Evolutionary conservation across 2,113 vertebrate genomes (phyloP).

Genomic region (Tretioscincus oriximinensis): DNA sequence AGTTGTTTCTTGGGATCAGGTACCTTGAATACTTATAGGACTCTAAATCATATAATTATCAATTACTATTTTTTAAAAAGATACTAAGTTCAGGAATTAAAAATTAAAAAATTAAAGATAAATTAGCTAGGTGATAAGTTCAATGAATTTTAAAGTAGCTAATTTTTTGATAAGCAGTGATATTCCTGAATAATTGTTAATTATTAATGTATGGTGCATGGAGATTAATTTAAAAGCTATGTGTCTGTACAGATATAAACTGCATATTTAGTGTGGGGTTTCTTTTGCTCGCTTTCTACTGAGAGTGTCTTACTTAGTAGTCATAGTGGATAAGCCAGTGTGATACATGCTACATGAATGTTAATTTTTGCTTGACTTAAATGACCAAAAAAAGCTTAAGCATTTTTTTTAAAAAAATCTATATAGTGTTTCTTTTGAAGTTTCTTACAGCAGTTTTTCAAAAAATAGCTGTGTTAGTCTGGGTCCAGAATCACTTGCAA

Average conservation of each 20-base stretch:
- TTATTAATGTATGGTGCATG: slow-evolving; percentile 16
- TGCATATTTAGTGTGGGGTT: slow-evolving; percentile 1
- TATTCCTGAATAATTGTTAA: slow-evolving; percentile 9
- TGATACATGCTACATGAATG: slow-evolving; percentile 16
- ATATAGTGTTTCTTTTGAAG: neutral
- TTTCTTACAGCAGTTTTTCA: neutral
- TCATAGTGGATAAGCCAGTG: neutral
- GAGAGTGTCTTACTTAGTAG: neutral
- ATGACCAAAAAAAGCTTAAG: neutral
- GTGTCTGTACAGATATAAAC: neutral
- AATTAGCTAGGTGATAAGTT: slow-evolving; percentile 4
- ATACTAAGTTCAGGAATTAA: neutral
- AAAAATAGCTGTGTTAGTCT: too few relatives aligned
- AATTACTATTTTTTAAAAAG: neutral
- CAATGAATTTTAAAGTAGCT: slow-evolving; percentile 15
- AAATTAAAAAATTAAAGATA: neutral
- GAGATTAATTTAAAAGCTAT: slow-evolving; percentile 12
- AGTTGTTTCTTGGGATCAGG: neutral
- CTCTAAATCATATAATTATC: neutral
- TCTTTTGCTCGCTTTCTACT: neutral
- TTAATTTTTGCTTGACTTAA: slow-evolving; percentile 1
- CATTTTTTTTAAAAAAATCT: neutral
- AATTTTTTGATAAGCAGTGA: slow-evolving; percentile 23
- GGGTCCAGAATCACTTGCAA: too few relatives aligned
- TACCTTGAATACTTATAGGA: neutral